Conservation (phyloP, 2,797 vertebrate genomes). For the Stomatorhinus walkeri region DNA sequence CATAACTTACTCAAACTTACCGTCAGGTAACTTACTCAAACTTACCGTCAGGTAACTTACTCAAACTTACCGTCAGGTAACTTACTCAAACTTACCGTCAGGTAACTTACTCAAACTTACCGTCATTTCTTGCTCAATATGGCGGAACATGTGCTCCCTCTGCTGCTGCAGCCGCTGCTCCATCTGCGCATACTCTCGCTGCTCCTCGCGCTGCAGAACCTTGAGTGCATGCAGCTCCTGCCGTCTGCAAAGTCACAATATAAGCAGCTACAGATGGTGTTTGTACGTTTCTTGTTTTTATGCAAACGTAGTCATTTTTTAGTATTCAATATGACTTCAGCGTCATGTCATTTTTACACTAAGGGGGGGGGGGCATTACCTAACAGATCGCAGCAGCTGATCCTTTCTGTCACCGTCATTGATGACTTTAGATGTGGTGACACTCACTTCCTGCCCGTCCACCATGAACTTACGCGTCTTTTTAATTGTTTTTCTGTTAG, state of each 20-base stretch:
- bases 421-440: constrained; percentile 49
- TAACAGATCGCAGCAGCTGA: constrained; percentile 43
- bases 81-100: neutral
- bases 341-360: neutral
- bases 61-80: constrained; percentile 47
- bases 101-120: constrained; percentile 34
- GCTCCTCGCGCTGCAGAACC: constrained; percentile 60
- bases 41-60: constrained; percentile 45
- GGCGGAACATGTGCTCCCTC: constrained; percentile 60
- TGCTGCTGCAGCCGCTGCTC: constrained; percentile 58
- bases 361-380: constrained; percentile 34
- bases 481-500: constrained; percentile 38
- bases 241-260: constrained; percentile 40
- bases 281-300: neutral
- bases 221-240: constrained; percentile 59
- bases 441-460: constrained; percentile 54
- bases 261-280: neutral
- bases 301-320: neutral
- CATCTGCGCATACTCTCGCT: constrained; percentile 54
- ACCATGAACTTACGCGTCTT: constrained; percentile 50
- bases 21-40: neutral
- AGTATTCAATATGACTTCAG: neutral
- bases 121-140: constrained; percentile 62
- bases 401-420: constrained; percentile 35
- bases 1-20: neutral